Conservation (phyloP, 2,113 vertebrate species). For the Istiophorus platypterus region DNA sequence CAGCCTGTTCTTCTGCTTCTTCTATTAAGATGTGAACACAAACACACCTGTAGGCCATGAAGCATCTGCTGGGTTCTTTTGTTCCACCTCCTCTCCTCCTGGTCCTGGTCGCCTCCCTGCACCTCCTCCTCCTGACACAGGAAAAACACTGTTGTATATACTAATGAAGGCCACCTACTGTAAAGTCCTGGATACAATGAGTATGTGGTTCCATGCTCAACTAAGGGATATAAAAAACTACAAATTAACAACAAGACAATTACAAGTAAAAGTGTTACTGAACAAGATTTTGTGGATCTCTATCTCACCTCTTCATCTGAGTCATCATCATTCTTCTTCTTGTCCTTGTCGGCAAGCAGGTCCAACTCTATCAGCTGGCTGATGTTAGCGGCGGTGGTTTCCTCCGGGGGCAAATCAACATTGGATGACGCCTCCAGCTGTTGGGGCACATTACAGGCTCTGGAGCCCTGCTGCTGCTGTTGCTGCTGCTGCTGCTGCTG, state of each 20-base stretch:
- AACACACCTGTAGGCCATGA: constrained; percentile 93
- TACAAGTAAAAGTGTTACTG: background rate
- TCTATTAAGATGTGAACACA: background rate
- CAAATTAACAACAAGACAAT: background rate
- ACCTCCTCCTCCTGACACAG: constrained; percentile 89
- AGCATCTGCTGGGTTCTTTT: constrained; percentile 99
- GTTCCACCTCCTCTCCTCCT: constrained; percentile 97
- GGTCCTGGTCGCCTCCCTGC: constrained; percentile 94
- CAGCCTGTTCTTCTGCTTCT: constrained; percentile 81
- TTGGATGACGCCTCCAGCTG: constrained; percentile 90
- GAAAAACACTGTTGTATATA: constrained; percentile 5
- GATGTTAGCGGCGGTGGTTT: constrained; percentile 86
- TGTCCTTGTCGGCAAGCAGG: constrained; percentile 91
- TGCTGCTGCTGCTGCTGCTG: constrained; percentile 73
- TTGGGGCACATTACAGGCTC: constrained; percentile 63
- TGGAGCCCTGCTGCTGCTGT: constrained; percentile 80
- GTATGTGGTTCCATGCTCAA: background rate
- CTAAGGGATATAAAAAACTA: background rate
- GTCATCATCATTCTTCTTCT: constrained; percentile 89
- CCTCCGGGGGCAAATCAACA: constrained; percentile 93
- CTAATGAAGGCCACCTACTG: background rate
- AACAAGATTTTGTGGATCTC: background rate
- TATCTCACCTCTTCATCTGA: constrained; percentile 91
- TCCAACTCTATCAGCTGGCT: constrained; percentile 94
- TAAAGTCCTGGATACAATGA: background rate